Percentiles rank a stretch among this genome's conserved stretches.
phyloP scores from a whole-genome alignment of 2,888 invertebrate genomes.

The Omphaloscelis lunosa region DNA sequence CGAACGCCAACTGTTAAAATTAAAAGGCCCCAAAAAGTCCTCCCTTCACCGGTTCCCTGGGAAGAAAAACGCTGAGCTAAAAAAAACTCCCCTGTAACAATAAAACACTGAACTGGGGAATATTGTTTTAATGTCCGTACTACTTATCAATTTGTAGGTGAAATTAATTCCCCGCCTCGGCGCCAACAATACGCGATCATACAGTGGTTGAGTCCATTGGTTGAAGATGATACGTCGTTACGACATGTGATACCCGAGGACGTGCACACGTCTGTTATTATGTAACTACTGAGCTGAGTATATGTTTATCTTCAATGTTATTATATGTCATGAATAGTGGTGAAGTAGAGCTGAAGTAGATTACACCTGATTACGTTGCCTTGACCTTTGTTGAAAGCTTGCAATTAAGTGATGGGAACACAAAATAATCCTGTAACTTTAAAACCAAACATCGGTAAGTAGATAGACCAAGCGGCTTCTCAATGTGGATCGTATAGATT shows the following conservation, averaged over 20 bases:
- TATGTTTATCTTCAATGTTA: conserved; percentile 12
- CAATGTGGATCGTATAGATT: too few species aligned
- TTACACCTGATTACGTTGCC: neutral
- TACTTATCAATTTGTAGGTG: neutral
- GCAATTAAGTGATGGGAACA: neutral
- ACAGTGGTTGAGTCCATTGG: neutral
- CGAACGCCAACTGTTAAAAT: neutral
- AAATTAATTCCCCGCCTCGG: conserved; percentile 2
- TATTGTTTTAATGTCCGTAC: neutral
- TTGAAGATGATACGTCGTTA: conserved; percentile 48
- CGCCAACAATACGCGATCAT: conserved; percentile 25
- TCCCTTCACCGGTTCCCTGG: neutral
- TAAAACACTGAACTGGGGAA: neutral
- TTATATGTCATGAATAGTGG: neutral
- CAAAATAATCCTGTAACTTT: neutral
- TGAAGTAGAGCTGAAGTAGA: neutral
- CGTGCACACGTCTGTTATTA: conserved; percentile 5
- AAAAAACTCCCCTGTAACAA: neutral
- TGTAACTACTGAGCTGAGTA: neutral
- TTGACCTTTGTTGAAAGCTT: neutral
- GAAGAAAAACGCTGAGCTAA: neutral
- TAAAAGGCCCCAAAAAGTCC: neutral
- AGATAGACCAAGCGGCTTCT: too few species aligned
- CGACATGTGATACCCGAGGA: conserved; percentile 47
- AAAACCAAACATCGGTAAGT: neutral